Conservation (phyloP, 2,888 invertebrate genomes). For the Linyphia triangularis region DNA sequence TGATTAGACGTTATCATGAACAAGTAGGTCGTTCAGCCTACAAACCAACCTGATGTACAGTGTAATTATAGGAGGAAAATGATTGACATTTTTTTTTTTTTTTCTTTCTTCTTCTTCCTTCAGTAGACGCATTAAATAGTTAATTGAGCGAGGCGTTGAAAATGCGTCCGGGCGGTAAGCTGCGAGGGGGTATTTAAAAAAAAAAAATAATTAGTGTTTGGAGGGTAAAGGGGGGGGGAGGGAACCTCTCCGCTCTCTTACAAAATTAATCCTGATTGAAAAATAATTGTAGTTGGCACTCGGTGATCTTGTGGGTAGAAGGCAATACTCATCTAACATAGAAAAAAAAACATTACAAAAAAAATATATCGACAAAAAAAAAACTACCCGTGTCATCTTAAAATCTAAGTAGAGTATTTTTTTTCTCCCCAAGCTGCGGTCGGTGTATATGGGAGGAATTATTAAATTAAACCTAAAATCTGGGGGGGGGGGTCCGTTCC, state of each 20-base stretch:
- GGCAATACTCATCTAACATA: slow-evolving; percentile 8
- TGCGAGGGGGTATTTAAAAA: not conserved
- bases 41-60: no score
- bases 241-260: slow-evolving; percentile 2
- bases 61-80: no score
- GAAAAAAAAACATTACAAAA: slow-evolving; percentile 62
- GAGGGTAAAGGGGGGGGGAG: not conserved
- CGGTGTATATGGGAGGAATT: slow-evolving; percentile 53
- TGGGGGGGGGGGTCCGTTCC: slow-evolving; percentile 9
- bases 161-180: not conserved
- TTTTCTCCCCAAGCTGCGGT: slow-evolving; percentile 44
- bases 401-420: slow-evolving; percentile 47
- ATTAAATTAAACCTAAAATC: slow-evolving; percentile 67
- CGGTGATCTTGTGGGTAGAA: slow-evolving; percentile 9
- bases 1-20: no score
- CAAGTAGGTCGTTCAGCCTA: no score
- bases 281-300: slow-evolving; percentile 70
- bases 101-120: no score
- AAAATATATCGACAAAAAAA: not conserved
- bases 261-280: slow-evolving; percentile 74
- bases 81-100: no score
- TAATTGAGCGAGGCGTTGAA: not conserved
- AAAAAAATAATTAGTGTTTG: not conserved
- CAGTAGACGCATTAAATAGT: not conserved
- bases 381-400: slow-evolving; percentile 55